Percentiles rank a stretch among this genome's conserved stretches.
phyloP scores from a whole-genome alignment of 2,888 invertebrate species.

The Thecophora atra region DNA sequence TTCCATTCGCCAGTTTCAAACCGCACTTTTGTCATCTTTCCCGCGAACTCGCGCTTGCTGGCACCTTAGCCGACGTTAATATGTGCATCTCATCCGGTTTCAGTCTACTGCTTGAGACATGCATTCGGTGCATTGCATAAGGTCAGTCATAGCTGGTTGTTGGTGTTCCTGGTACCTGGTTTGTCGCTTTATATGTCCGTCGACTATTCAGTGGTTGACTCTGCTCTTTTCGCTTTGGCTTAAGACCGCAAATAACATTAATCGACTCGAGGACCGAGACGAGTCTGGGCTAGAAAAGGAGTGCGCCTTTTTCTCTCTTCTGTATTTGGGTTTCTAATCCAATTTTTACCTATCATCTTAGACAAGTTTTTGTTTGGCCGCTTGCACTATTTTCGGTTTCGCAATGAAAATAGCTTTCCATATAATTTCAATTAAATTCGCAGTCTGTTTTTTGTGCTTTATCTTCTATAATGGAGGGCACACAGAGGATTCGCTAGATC shows the following conservation, averaged over 20 bases:
- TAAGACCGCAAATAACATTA: not conserved
- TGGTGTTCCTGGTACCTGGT: not conserved
- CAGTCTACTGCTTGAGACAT: not conserved
- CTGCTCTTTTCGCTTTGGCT: slow-evolving; percentile 4
- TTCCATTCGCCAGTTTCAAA: not conserved
- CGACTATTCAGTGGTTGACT: slow-evolving; percentile 2
- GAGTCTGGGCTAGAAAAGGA: not conserved
- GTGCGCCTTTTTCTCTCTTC: not conserved
- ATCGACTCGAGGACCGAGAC: not conserved
- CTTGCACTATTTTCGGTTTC: not conserved
- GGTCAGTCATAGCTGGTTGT: not conserved
- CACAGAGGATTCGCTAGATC: slow-evolving; percentile 7
- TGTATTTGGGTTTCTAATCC: not conserved
- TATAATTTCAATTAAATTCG: slow-evolving; percentile 21
- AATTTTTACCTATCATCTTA: not conserved
- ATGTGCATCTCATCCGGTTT: not conserved
- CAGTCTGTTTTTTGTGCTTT: slow-evolving; percentile 9
- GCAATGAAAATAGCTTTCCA: slow-evolving; percentile 20
- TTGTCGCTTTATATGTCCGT: not conserved
- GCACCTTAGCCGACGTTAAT: slow-evolving; percentile 27
- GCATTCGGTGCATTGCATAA: slow-evolving; percentile 26
- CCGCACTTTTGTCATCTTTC: slow-evolving; percentile 13
- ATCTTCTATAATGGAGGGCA: not conserved
- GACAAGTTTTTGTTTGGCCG: slow-evolving; percentile 18
- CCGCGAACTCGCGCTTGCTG: slow-evolving; percentile 13